Base-by-base conservation (phyloP, 2,797 vertebrate species). In the Meda fulgida region DNA sequence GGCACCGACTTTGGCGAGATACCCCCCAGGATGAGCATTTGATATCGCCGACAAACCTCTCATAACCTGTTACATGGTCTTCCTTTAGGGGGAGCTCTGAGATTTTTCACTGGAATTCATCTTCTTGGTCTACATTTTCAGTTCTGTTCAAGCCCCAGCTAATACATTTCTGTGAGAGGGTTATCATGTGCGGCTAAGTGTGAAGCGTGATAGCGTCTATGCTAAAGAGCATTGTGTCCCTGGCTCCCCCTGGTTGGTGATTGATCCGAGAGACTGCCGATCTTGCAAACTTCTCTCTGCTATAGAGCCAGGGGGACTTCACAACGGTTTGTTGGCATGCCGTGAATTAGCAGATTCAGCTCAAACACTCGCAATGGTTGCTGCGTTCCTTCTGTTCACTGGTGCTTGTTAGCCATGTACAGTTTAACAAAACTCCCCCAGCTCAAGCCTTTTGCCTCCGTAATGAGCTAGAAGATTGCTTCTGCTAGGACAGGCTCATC, bases 141-240 rank as follows among this genome's bases (percentile, higher is more conserved):
- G 40, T 66, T 58, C 5, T 31, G 36, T 83, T 73, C 51, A 69
- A 66, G 26, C 53, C 34, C 26, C 8, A 19, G 55, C 78, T 81
- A 80, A 84, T 26, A 7, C 0, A 9, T 76, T 72, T 80, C 69
- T 84, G 90, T 92, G 91, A 89, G 88, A 87, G 88, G 88, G 69
- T 94, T 93, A 93, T 90, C 91, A 90, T 93, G 92, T 76, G n/a
- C 89, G 91, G 89, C 92, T 93, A 89, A 90, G 91, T 93, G 93
- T 93, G 92, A 93, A 92, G 70, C 89, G 88, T 89, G 93, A 94
- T 94, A 91, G 90, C 89, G 91, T 90, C 90, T 89, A 88, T 91
- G 90, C 92, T 93, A 92, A 91, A 89, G 89, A 90, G 86, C 89
- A 89, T 3, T 9, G 19, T 80, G 76, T 73, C 80, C 81, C 70